Percentiles rank a stretch among this genome's conserved stretches.
Conservation (phyloP, 1,140 invertebrate species). For the Drosophila nigromelanica region DNA sequence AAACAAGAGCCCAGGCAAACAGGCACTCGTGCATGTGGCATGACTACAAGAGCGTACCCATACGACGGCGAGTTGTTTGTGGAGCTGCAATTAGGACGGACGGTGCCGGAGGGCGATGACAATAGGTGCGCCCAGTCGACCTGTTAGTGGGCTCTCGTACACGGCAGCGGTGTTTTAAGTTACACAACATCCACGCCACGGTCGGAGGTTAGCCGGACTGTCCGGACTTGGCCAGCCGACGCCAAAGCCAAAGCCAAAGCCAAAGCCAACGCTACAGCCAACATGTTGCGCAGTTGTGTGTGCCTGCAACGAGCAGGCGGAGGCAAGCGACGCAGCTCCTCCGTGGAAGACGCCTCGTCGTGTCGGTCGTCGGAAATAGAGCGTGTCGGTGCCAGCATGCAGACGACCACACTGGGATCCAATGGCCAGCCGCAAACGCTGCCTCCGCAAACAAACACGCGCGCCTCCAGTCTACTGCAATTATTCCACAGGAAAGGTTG, state of each 20-base stretch:
- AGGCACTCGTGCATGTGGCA: constrained; percentile 53
- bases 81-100: constrained; percentile 51
- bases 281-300: constrained; percentile 81
- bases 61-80: constrained; percentile 21
- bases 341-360: constrained; percentile 85
- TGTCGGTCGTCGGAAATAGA: constrained; percentile 86
- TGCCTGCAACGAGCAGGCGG: constrained; percentile 73
- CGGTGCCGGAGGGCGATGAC: constrained; percentile 29
- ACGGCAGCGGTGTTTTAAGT: constrained; percentile 3
- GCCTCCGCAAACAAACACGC: constrained; percentile 56
- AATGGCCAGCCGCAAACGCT: constrained; percentile 54
- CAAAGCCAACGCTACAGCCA: constrained; percentile 23
- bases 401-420: constrained; percentile 52
- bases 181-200: constrained; percentile 11
- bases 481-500: constrained; percentile 84
- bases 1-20: constrained; percentile 33
- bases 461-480: constrained; percentile 84
- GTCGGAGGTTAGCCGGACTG: constrained; percentile 22
- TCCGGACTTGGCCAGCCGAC: constrained; percentile 13
- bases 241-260: constrained; percentile 2
- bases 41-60: constrained; percentile 35
- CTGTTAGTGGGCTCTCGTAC: constrained; percentile 20
- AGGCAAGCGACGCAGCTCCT: constrained; percentile 79
- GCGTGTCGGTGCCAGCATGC: constrained; percentile 68
- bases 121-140: constrained; percentile 36